Conservation (phyloP, 2,113 vertebrate species). For the Pluvianellus socialis region DNA sequence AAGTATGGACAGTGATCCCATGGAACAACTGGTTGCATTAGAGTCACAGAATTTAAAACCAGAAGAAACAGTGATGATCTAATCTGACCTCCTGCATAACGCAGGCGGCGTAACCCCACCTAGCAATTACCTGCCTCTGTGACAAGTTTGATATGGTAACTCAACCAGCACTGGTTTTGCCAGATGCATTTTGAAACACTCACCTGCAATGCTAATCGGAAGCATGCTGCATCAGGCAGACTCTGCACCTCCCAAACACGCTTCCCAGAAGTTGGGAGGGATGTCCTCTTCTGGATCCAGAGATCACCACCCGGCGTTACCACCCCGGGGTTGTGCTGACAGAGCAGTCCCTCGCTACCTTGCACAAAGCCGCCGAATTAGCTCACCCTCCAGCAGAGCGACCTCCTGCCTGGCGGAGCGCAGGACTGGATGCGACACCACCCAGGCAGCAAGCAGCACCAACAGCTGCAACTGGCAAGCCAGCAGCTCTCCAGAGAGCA, state of each 20-base stretch:
- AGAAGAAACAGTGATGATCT: constrained; percentile 55
- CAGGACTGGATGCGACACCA: not conserved
- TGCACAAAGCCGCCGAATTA: not conserved
- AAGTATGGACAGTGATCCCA: constrained; percentile 43
- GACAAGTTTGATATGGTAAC: constrained; percentile 32
- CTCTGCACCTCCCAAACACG: not conserved
- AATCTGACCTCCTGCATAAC: constrained; percentile 49
- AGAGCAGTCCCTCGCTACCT: accelerated
- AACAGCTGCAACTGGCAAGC: not conserved
- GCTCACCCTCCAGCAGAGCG: not conserved
- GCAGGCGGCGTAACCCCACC: constrained; percentile 12
- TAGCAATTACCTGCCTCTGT: constrained; percentile 42
- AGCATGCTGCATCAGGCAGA: not conserved
- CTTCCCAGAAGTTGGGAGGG: not conserved
- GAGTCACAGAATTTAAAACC: constrained; percentile 26
- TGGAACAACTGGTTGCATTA: constrained; percentile 40
- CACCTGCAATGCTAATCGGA: not conserved
- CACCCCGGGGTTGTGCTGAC: not conserved
- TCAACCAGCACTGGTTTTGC: constrained; percentile 36
- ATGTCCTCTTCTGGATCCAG: not conserved
- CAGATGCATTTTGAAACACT: constrained; percentile 46
- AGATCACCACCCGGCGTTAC: not conserved
- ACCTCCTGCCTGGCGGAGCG: accelerated
- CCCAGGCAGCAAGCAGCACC: not conserved
- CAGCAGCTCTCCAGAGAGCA: not conserved